Base-by-base conservation (phyloP, 2,797 vertebrate genomes). In the Acanthis flammea region DNA sequence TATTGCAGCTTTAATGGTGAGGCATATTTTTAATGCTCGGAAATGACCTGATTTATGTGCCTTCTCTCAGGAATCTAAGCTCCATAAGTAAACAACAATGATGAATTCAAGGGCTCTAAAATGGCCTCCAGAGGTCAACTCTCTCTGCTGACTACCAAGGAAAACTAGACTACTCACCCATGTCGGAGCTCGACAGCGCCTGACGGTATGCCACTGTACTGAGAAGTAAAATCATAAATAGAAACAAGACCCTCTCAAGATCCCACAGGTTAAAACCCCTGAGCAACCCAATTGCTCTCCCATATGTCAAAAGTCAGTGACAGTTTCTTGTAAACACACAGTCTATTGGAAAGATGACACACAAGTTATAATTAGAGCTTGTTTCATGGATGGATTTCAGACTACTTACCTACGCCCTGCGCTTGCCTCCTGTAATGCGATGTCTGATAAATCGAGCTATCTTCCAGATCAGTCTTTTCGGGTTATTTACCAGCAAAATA, bases 171-270 rank as follows among this genome's bases (percentile, higher is more conserved):
- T 91, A 42, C 39, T 65, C 9, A 78, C 50, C 42, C 62, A 1
- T 6, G 5, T 16, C 2, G 4, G 28, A 90, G 21, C 28, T 73
- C 60, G 51, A 15, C 50, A 71, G 82, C 57, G 41, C 65, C 73
- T n/a, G 68, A 67, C 0, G 0, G 37, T 25, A 57, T n/a, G 33
- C 18, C 16, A 31, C 63, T 12, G 12, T 21, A n/a, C 12, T 19
- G 35, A 71, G 77, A 92, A 96, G 22, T 31, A 28, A 73, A 81
- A 88, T 27, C 55, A 73, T 28, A 88, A 91, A 94, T 19, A 88
- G 73, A 86, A 93, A 76, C 33, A 62, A 31, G 63, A 44, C 4
- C 6, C 7, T 63, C 60, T 73, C 10, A 23, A 54, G 57, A 78
- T 90, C 58, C 50, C 54, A 15, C 4, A 68, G 42, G 39, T 86